Percentiles rank a stretch among this genome's conserved stretches.
Evolutionary conservation across 2,797 vertebrate species (phyloP).

Genomic region (Molossus alvarezi): DNA sequence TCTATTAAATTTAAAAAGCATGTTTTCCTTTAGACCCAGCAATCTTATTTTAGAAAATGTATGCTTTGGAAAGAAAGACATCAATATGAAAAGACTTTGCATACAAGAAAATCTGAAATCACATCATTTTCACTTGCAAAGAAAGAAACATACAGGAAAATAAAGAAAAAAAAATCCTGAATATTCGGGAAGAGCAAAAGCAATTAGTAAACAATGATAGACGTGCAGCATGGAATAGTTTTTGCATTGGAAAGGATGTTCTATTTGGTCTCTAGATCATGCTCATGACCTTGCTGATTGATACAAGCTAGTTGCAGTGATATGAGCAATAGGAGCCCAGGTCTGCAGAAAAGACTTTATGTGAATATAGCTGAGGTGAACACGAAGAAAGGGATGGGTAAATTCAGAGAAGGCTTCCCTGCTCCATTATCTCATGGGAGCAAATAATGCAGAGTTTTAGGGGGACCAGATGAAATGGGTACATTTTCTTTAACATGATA

Average conservation of each 20-base stretch:
- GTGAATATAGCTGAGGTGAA: not conserved
- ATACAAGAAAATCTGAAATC: not conserved
- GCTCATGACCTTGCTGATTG: not conserved
- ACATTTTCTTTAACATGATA: not conserved
- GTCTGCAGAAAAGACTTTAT: not conserved
- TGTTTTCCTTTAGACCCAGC: not conserved
- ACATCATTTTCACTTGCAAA: not conserved
- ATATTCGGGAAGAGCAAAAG: not conserved
- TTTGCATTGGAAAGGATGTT: not conserved
- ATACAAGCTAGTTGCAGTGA: not conserved
- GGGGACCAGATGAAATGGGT: not conserved
- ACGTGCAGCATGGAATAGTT: not conserved
- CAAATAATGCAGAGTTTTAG: not conserved
- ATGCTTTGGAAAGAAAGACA: not conserved
- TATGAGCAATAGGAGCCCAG: not conserved
- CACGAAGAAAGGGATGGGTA: not conserved
- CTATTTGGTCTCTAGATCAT: not conserved
- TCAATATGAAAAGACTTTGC: not conserved
- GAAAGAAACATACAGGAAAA: not conserved
- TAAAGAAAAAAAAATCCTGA: not conserved
- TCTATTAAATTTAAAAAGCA: not conserved
- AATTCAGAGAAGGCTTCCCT: not conserved
- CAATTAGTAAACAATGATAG: not conserved
- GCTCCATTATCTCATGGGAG: not conserved
- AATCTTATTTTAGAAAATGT: not conserved